A percentile compares a stretch with the other conserved stretches of the same genome.
Conservation (phyloP, 2,888 invertebrate genomes). For the Escarpia spicata region DNA sequence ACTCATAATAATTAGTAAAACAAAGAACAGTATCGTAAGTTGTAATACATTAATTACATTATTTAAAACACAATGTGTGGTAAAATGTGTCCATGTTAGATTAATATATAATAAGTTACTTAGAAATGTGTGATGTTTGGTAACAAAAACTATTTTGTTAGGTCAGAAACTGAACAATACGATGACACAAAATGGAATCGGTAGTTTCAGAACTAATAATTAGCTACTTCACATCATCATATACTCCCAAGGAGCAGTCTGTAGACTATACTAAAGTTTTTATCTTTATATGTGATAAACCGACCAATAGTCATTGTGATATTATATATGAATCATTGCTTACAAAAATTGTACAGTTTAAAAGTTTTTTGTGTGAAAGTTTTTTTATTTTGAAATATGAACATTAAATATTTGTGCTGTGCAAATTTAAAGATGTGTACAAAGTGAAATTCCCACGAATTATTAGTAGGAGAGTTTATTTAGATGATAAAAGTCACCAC, state of each 20-base stretch:
- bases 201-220: background rate
- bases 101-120: no score
- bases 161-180: no score
- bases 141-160: no score
- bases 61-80: no score
- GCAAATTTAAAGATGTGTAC: background rate
- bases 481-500: background rate
- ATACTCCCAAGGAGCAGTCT: background rate
- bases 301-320: slow-evolving; percentile 2
- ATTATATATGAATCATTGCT: background rate
- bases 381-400: slow-evolving; percentile 23
- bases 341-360: background rate
- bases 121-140: no score
- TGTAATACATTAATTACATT: no score
- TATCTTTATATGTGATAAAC: background rate
- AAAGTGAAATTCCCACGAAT: slow-evolving; percentile 74
- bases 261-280: background rate
- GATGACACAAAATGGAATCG: no score
- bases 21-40: no score
- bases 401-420: background rate
- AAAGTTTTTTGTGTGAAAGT: background rate
- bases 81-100: no score
- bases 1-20: no score
- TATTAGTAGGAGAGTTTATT: slow-evolving; percentile 40
- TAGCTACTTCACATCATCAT: background rate